phyloP scores from a whole-genome alignment of 2,113 vertebrate genomes.

The Varanus salvator region DNA sequence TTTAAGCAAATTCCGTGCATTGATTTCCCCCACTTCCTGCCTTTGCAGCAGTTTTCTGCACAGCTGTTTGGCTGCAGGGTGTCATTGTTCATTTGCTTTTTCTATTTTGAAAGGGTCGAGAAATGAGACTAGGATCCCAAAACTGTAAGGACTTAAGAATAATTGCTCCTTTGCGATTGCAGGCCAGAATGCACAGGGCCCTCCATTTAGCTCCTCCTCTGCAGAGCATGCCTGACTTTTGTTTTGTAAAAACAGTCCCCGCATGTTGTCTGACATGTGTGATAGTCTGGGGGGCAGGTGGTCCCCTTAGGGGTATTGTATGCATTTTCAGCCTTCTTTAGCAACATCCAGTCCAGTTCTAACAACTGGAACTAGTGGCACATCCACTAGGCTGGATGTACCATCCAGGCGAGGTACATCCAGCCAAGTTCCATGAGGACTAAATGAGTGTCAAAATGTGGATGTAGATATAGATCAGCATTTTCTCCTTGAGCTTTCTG shows the following conservation, averaged over 20 bases:
- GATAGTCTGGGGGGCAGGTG: neutral
- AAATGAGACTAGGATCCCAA: neutral
- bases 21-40: slow-evolving; percentile 23
- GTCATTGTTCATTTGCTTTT: neutral
- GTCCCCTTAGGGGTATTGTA: neutral
- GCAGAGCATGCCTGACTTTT: neutral
- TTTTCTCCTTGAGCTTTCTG: neutral
- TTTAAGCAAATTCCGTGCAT: slow-evolving; percentile 19
- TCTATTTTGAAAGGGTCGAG: neutral
- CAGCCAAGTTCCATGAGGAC: neutral
- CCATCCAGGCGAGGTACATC: too few species aligned
- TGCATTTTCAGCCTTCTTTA: neutral
- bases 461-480: neutral
- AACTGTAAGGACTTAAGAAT: neutral
- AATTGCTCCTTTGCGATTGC: neutral
- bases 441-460: neutral
- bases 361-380: too few species aligned
- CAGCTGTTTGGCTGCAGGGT: slow-evolving; percentile 17
- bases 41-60: slow-evolving; percentile 29
- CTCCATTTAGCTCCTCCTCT: neutral
- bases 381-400: too few species aligned
- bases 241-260: neutral
- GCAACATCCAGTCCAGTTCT: neutral
- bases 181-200: neutral
- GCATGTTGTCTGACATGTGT: neutral